Conservation (phyloP, 2,113 vertebrate genomes). For the Sterna hirundo region DNA sequence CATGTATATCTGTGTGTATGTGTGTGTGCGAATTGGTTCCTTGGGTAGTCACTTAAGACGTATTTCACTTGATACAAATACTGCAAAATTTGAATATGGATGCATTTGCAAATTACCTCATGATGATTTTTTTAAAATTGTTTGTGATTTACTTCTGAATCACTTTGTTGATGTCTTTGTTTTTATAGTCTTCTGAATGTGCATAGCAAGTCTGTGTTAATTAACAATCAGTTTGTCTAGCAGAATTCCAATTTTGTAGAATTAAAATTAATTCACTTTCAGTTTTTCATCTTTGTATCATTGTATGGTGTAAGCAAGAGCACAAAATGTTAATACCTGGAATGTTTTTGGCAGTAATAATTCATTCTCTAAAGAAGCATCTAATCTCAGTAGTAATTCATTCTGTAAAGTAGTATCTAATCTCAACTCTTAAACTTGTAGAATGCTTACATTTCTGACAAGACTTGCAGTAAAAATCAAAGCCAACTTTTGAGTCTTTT, state of each 20-base stretch:
- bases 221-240: background rate
- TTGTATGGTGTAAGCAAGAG: background rate
- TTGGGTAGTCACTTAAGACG: background rate
- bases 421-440: background rate
- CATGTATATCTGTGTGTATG: fast-evolving
- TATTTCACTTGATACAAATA: background rate
- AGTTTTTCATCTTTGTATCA: background rate
- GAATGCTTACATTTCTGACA: background rate
- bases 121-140: background rate
- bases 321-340: background rate
- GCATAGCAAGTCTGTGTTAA: background rate
- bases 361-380: background rate
- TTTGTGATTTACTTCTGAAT: background rate
- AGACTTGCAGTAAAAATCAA: background rate
- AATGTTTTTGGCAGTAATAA: background rate
- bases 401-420: background rate
- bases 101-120: background rate
- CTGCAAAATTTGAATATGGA: background rate
- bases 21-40: background rate
- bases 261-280: background rate
- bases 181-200: background rate
- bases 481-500: background rate
- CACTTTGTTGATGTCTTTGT: background rate
- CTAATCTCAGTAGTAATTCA: background rate
- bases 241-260: background rate